A percentile compares a stretch with the other conserved stretches of the same genome.
These are phyloP conservation scores for Cebidichthys violaceus DNA, from an alignment of 2,113 vertebrate species.

Conservation along the genomic window DNA sequence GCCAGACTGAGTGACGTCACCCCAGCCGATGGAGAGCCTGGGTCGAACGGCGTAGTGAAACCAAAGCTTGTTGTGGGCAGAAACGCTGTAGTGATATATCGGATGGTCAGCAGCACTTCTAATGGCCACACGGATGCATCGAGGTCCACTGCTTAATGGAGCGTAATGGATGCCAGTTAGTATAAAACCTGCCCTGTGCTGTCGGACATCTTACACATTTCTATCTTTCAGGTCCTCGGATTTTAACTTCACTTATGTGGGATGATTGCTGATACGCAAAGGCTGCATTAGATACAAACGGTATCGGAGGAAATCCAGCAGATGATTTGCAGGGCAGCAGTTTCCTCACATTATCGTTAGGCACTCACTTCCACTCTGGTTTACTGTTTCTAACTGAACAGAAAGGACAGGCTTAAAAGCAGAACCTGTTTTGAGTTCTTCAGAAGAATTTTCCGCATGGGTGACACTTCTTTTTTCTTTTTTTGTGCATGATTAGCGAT, in stretches of 20 bases:
- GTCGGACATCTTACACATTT: slow-evolving; percentile 50
- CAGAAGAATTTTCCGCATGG: slow-evolving; percentile 28
- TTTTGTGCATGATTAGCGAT: slow-evolving; percentile 17
- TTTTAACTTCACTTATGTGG: slow-evolving; percentile 34
- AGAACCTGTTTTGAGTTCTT: slow-evolving; percentile 21
- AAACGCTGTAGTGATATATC: slow-evolving; percentile 43
- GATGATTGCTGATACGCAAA: slow-evolving; percentile 27
- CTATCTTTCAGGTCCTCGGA: slow-evolving; percentile 28
- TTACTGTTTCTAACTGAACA: neutral
- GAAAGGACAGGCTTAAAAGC: neutral
- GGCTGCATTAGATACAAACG: slow-evolving; percentile 27
- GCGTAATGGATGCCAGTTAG: slow-evolving; percentile 68
- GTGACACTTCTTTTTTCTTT: slow-evolving; percentile 15
- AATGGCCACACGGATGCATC: slow-evolving; percentile 58
- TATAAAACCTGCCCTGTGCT: slow-evolving; percentile 47
- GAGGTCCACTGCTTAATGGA: slow-evolving; percentile 67
- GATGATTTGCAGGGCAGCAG: neutral
- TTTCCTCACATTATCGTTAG: slow-evolving; percentile 27
- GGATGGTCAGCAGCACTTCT: slow-evolving; percentile 73
- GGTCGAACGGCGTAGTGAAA: slow-evolving; percentile 34
- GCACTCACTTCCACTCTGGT: neutral
- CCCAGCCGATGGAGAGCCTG: slow-evolving; percentile 31
- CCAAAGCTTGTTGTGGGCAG: slow-evolving; percentile 48
- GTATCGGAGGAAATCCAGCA: slow-evolving; percentile 1
- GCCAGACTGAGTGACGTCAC: slow-evolving; percentile 34